Evolutionary conservation across 2,888 invertebrate species (phyloP).

Genomic region (Drosophila colorata): DNA sequence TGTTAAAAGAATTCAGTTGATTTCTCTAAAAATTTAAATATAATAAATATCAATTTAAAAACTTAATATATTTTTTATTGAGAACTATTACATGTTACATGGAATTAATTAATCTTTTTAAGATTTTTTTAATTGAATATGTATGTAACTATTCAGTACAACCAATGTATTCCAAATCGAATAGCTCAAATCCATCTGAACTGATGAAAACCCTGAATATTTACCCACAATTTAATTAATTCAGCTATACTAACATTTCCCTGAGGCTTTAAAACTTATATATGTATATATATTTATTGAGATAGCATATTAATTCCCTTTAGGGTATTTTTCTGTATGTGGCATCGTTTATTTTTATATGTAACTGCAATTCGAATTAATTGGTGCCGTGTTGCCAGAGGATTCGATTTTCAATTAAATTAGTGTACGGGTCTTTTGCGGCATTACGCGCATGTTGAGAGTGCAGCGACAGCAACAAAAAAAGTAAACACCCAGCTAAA

Average conservation of each 20-base stretch:
- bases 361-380: constrained; percentile 54
- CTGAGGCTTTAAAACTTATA: neutral
- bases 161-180: no score
- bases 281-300: constrained; percentile 22
- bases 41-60: no score
- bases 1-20: no score
- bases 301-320: constrained; percentile 31
- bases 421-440: constrained; percentile 37
- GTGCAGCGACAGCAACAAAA: constrained; percentile 10
- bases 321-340: constrained; percentile 21
- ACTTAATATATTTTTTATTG: no score
- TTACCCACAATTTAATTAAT: constrained; percentile 6
- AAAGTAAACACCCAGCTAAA: constrained; percentile 41
- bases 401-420: constrained; percentile 63
- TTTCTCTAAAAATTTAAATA: no score
- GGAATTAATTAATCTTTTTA: no score
- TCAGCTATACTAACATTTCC: constrained; percentile 11
- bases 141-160: neutral
- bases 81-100: no score
- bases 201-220: neutral
- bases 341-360: constrained; percentile 24
- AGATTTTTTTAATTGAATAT: no score
- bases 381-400: constrained; percentile 34
- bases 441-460: constrained; percentile 34
- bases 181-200: neutral